Evolutionary conservation across 2,888 invertebrate species (phyloP), one percentile per base, ranked within the genome.

Genomic region (Netelia melanura): DNA sequence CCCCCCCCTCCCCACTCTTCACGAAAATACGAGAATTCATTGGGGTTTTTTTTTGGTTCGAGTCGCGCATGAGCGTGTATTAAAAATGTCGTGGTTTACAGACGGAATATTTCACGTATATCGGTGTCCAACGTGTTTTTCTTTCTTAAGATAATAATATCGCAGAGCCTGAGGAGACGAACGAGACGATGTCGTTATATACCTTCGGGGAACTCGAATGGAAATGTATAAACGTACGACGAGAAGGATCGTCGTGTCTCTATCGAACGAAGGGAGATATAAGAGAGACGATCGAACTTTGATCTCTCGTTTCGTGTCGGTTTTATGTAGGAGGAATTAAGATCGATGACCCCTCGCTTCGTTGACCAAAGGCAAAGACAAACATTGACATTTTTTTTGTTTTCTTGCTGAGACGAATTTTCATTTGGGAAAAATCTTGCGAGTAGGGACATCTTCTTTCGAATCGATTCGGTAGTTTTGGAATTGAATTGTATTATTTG

Each of bases 91-190:
- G 54, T 54, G n/a, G 44, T 21, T 10, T 48, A 62, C 79, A 65
- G n/a, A 65, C 25, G 9, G 76, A 62, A 44, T 71, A 62, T 71
- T 67, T 58, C 44, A 38, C 77, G 25, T 78, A 72, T 76, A 85
- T 85, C 79, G 38, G 79, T 79, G 79, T 79, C 74, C 70, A 43
- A 74, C 54, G 58, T 85, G 72, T 85, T 85, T 76, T 71, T 85
- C 85, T 85, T 82, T 65, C 82, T 80, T 85, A 54, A 79, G 79
- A 85, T 85, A 85, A 85, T 81, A 85, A 85, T 79, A 85, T 21
- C 21, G 61, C 65, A 17, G 52, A 17, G 48, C 38, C 17, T 67
- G 14, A 61, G 67, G 25, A 48, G 74, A 5, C 54, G 21, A 23
- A 62, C 38, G 54, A 70, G 48, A 44, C 58, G 75, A 10, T 17